These are phyloP conservation scores for Hypothenemus hampei DNA, from an alignment of 1,140 invertebrate genomes.

Conservation along the genomic window DNA sequence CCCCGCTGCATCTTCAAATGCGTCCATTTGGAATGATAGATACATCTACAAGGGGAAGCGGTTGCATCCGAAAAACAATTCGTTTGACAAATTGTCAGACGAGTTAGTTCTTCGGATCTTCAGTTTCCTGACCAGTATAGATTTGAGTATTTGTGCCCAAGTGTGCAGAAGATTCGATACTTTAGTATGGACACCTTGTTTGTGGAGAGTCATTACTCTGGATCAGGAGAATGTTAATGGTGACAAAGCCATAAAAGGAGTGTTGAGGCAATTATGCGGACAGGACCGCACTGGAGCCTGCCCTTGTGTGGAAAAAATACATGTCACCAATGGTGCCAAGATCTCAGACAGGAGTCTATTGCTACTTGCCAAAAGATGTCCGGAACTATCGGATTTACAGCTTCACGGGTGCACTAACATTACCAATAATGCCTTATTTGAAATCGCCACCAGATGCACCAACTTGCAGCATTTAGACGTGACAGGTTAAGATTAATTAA, in stretches of 20 bases:
- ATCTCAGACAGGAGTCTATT: slow-evolving; percentile 71
- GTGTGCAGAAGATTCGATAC: slow-evolving; percentile 78
- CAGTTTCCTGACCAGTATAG: slow-evolving; percentile 68
- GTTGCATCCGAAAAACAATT: slow-evolving; percentile 43
- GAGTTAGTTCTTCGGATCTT: slow-evolving; percentile 60
- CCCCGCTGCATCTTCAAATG: slow-evolving; percentile 43
- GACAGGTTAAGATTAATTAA: slow-evolving; percentile 64
- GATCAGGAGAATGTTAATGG: slow-evolving; percentile 60
- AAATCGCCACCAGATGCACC: slow-evolving; percentile 59
- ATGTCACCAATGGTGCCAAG: slow-evolving; percentile 66
- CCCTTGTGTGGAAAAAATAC: slow-evolving; percentile 59
- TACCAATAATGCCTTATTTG: slow-evolving; percentile 62
- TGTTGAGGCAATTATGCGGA: slow-evolving; percentile 56
- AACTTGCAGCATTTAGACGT: slow-evolving; percentile 71
- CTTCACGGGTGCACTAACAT: slow-evolving; percentile 63
- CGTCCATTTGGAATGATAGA: slow-evolving; percentile 39
- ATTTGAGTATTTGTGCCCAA: slow-evolving; percentile 71
- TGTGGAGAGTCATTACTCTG: slow-evolving; percentile 69
- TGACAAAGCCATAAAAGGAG: slow-evolving; percentile 63
- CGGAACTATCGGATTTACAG: slow-evolving; percentile 66
- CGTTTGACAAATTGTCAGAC: slow-evolving; percentile 53
- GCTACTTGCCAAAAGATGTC: slow-evolving; percentile 63
- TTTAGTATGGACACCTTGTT: slow-evolving; percentile 71
- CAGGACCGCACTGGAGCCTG: slow-evolving; percentile 54
- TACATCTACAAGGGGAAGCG: slow-evolving; percentile 39